Conservation (phyloP, 2,888 invertebrate species). For the Leptinotarsa tumamoca region DNA sequence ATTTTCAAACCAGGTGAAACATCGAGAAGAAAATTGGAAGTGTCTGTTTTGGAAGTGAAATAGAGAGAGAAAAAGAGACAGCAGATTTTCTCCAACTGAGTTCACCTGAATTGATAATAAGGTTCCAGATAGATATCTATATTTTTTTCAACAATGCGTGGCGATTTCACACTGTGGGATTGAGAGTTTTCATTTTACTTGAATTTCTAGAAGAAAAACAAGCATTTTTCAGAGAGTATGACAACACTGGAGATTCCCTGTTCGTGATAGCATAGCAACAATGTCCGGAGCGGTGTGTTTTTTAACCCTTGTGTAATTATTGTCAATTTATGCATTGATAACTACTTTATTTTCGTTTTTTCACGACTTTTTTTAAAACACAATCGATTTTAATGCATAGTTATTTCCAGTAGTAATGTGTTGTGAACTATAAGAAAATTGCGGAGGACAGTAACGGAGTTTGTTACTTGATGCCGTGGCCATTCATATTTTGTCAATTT, state of each 20-base stretch:
- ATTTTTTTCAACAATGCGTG: too few relatives aligned
- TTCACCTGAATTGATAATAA: too few relatives aligned
- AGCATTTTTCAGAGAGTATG: not conserved
- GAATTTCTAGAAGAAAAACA: not conserved
- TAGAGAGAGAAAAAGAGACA: too few relatives aligned
- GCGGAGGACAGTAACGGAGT: conserved; percentile 42
- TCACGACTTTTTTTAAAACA: conserved; percentile 24
- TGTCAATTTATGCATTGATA: conserved; percentile 44
- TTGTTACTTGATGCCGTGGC: conserved; percentile 62
- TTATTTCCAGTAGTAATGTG: not conserved
- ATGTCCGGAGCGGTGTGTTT: conserved; percentile 45
- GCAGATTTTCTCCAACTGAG: not conserved
- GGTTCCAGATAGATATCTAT: too few relatives aligned
- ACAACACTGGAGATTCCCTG: conserved; percentile 8
- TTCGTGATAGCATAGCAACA: conserved; percentile 16
- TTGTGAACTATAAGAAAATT: conserved; percentile 24
- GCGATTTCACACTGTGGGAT: not conserved
- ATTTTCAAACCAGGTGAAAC: too few relatives aligned
- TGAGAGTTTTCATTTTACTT: not conserved
- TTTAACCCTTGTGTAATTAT: conserved; percentile 52
- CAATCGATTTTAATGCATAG: not conserved
- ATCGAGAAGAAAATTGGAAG: too few relatives aligned
- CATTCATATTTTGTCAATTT: conserved; percentile 64
- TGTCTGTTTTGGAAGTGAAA: too few relatives aligned
- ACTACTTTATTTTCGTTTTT: conserved; percentile 16